phyloP scores from a whole-genome alignment of 2,888 invertebrate genomes.

The Cinara cedri region DNA sequence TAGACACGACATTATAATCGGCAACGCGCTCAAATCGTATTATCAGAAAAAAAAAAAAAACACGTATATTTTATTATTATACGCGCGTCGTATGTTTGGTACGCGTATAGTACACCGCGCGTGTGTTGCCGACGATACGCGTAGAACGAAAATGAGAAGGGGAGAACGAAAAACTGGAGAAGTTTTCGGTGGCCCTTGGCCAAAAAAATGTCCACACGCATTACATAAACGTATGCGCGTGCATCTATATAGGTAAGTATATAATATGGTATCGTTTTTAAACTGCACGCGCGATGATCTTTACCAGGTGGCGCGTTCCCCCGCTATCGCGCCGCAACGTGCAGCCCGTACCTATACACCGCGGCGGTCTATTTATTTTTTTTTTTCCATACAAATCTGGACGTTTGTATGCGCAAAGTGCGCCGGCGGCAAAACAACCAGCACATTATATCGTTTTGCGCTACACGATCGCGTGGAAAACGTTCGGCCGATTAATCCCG shows the following conservation, averaged over 20 bases:
- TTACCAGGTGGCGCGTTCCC: slow-evolving; percentile 37
- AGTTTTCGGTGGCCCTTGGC: slow-evolving; percentile 35
- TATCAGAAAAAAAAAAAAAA: slow-evolving; percentile 10
- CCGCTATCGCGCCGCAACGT: background rate
- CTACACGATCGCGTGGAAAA: no score
- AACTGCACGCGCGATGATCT: slow-evolving; percentile 36
- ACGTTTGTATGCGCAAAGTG: background rate
- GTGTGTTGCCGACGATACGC: no score
- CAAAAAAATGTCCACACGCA: no score
- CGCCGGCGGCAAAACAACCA: background rate
- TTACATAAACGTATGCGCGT: no score
- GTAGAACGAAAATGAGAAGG: background rate
- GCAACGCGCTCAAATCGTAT: background rate
- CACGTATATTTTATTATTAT: no score
- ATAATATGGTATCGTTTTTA: slow-evolving; percentile 38
- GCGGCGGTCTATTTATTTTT: background rate
- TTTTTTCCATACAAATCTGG: background rate
- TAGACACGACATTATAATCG: slow-evolving; percentile 32
- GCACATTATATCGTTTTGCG: no score
- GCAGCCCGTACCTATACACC: no score
- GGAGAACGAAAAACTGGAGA: background rate
- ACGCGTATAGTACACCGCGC: no score
- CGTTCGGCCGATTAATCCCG: no score
- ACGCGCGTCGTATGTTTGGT: no score
- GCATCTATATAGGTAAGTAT: background rate